Base-by-base conservation (phyloP, 2,888 invertebrate genomes). In the Onchidella celtica region DNA sequence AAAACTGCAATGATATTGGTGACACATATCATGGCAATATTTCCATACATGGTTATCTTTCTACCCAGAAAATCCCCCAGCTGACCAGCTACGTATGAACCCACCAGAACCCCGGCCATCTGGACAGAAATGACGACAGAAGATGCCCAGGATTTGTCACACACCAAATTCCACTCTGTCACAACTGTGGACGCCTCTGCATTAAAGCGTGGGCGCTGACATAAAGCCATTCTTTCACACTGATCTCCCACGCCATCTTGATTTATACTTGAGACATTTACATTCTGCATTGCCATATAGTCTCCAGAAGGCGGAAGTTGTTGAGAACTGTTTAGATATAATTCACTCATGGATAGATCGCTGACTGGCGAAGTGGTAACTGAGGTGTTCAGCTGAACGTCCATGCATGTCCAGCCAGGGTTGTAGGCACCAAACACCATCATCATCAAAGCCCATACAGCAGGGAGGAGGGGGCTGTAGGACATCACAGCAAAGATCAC, bases 351-450 rank as follows among this genome's bases (percentile, higher is more conserved):
- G n/a, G n/a, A n/a, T n/a, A n/a, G n/a, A n/a, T n/a, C n/a, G n/a
- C n/a, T n/a, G n/a, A n/a, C n/a, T n/a, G n/a, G n/a, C n/a, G n/a
- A n/a, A n/a, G n/a, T n/a, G n/a, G n/a, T n/a, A n/a, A n/a, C n/a
- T n/a, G n/a, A n/a, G n/a, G n/a, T n/a, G n/a, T n/a, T n/a, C n/a
- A n/a, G n/a, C n/a, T n/a, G n/a, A n/a, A n/a, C 21, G 55, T 27
- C 74, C n/a, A 36, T 29, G n/a, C 89, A 89, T 63, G 77, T 77
- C 83, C 86, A 88, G 14, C 86, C 86, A 0, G 89, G 87, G 2
- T 83, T 79, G 36, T 87, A 84, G 34, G 87, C 86, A 36, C 85
- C 86, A 73, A 87, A 89, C 0, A 87, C 84, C 89, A 89, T 88
- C 55, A 86, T 83, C 32, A 88, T 38, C 86, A 87, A 87, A 59